Conservation (phyloP, 64 coral and sea anemone genomes). For the Porites lutea region DNA sequence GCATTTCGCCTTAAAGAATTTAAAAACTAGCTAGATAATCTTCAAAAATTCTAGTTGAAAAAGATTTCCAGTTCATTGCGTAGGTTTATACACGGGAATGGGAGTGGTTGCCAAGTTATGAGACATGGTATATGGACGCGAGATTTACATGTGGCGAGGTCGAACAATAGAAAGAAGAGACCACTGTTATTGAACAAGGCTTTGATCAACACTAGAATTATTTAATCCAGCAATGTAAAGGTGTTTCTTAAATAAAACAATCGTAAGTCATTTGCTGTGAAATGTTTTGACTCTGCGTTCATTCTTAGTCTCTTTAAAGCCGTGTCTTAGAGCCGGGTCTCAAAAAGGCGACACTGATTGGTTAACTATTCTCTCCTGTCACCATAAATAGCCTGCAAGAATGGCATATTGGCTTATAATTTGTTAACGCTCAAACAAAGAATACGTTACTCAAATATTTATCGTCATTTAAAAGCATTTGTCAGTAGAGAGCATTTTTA, state of each 20-base stretch:
- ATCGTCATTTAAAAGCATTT: background rate
- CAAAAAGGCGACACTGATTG: background rate
- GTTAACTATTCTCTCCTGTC: background rate
- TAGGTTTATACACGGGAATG: background rate
- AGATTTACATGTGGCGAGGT: slow-evolving; percentile 30
- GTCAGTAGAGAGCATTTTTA: background rate
- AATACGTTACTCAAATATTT: slow-evolving; percentile 50
- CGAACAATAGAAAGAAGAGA: background rate
- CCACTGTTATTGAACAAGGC: slow-evolving; percentile 5
- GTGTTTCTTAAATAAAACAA: background rate
- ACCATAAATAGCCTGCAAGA: background rate
- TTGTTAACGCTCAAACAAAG: background rate
- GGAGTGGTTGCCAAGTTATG: slow-evolving; percentile 26
- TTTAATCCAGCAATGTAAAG: slow-evolving; percentile 15
- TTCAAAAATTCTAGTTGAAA: background rate
- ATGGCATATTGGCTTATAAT: background rate
- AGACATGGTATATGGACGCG: background rate
- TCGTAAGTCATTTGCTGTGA: background rate
- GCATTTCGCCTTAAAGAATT: background rate
- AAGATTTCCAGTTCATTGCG: background rate
- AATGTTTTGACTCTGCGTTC: background rate
- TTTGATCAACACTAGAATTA: background rate
- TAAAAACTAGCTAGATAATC: background rate
- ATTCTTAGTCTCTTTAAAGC: background rate
- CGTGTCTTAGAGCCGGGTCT: slow-evolving; percentile 7